A percentile compares a stretch with the other conserved stretches of the same genome.
Evolutionary conservation across 2,888 invertebrate species (phyloP).

Genomic region (Hypomecis punctinalis): DNA sequence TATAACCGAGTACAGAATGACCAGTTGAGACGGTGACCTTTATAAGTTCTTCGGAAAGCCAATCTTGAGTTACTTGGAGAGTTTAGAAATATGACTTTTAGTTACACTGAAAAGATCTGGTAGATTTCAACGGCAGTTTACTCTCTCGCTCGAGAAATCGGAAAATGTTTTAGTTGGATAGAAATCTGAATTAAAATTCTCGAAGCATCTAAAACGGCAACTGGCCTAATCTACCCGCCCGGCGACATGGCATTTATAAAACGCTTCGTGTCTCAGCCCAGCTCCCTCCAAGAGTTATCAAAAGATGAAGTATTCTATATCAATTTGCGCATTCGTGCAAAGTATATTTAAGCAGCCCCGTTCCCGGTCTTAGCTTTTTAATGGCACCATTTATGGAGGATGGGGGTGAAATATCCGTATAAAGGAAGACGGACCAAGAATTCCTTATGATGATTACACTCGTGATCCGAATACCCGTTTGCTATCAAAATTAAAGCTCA

Average conservation of each 20-base stretch:
- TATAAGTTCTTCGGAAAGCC: constrained; percentile 11
- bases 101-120: background rate
- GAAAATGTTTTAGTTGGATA: background rate
- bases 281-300: constrained; percentile 59
- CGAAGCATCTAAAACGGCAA: constrained; percentile 14
- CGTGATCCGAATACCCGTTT: constrained; percentile 59
- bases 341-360: constrained; percentile 77
- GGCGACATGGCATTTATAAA: constrained; percentile 40
- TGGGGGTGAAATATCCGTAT: constrained; percentile 68
- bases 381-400: constrained; percentile 74
- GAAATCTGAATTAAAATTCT: constrained; percentile 11
- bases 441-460: constrained; percentile 60
- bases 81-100: constrained; percentile 1
- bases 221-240: constrained; percentile 21
- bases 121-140: background rate
- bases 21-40: constrained; percentile 33
- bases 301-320: constrained; percentile 79
- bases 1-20: constrained; percentile 31
- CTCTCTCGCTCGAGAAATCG: too few relatives aligned
- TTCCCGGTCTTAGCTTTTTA: constrained; percentile 74
- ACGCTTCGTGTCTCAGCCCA: constrained; percentile 47
- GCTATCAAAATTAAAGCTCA: constrained; percentile 51
- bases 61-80: constrained; percentile 12
- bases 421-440: constrained; percentile 66
- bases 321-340: constrained; percentile 80